Conservation (phyloP, 1,140 invertebrate genomes). For the Condylostylus longicornis region DNA sequence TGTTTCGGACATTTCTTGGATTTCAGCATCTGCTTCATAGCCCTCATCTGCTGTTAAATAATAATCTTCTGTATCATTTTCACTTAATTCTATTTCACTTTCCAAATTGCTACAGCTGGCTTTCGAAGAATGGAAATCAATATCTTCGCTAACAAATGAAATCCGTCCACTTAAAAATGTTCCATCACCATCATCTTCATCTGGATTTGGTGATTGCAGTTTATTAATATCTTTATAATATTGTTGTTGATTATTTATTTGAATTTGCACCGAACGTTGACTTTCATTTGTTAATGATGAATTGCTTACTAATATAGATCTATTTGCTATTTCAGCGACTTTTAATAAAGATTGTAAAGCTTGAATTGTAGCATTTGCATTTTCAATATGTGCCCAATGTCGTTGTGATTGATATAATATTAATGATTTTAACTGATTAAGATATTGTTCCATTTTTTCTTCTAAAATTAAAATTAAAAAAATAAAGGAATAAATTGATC, state of each 20-base stretch:
- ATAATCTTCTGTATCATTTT: slow-evolving; percentile 23
- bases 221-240: neutral
- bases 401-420: slow-evolving; percentile 18
- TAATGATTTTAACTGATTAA: slow-evolving; percentile 22
- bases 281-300: too few species aligned
- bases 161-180: slow-evolving; percentile 9
- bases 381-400: slow-evolving; percentile 20
- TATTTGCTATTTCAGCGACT: slow-evolving; percentile 27
- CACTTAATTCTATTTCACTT: slow-evolving; percentile 25
- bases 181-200: neutral
- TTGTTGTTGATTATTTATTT: neutral
- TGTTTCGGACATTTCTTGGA: slow-evolving; percentile 21
- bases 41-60: slow-evolving; percentile 29
- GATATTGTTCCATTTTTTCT: slow-evolving; percentile 29
- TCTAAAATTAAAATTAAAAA: too few species aligned
- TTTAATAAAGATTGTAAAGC: slow-evolving; percentile 25
- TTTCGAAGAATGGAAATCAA: slow-evolving; percentile 23
- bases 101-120: slow-evolving; percentile 24
- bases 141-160: slow-evolving; percentile 17
- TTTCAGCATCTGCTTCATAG: slow-evolving; percentile 29
- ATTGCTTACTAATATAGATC: neutral
- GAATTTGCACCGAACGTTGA: too few species aligned
- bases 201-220: neutral
- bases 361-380: slow-evolving; percentile 24
- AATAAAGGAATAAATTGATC: too few species aligned